Evolutionary conservation across 1,140 invertebrate genomes (phyloP), one percentile per base, ranked within the genome.

Genomic region (Drosophila lowei): DNA sequence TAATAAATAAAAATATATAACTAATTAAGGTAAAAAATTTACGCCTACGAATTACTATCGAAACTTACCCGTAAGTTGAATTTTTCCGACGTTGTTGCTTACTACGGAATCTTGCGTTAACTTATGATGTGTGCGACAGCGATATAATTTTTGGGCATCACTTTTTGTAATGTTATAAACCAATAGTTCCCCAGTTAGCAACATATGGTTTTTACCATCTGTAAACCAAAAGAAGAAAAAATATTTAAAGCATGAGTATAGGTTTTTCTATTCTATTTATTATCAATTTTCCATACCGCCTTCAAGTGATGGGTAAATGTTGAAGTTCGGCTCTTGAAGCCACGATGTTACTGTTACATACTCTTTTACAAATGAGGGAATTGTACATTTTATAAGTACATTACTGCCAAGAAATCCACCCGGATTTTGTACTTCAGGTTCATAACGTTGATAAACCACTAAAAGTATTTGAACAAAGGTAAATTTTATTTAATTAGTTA

Each of bases 341-440:
- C 96, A 97, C 15, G 95, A 95, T 6, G 96, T 95, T 1, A 97
- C 95, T 60, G 94, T 93, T 42, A 97, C 96, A 89, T 96, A 94
- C 71, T 97, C 95, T 84, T n/a, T 95, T 52, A 96, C 95, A 88
- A 95, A 96, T 71, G 94, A 94, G 15, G 96, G 96, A 67, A 97
- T 94, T 62, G 94, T 93, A 91, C 96, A 97, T 89, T 94, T 94
- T 38, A 97, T 93, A n/a, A 97, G 93, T 3, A 96, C 95, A 6
- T 96, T 96, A 85, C 95, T 95, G 41, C 95, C 96, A 77, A 94
- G 92, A 49, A 95, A 94, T 23, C 95, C 95, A 42, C 93, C 93
- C 25, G 94, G 92, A 72, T 94, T 94, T 91, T 95, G 94, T 23
- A 95, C 94, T 67, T 95, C 93, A 16, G 96, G 94, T 80, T 95